phyloP scores from a whole-genome alignment of 2,113 vertebrate genomes.

The Aphelocoma coerulescens region DNA sequence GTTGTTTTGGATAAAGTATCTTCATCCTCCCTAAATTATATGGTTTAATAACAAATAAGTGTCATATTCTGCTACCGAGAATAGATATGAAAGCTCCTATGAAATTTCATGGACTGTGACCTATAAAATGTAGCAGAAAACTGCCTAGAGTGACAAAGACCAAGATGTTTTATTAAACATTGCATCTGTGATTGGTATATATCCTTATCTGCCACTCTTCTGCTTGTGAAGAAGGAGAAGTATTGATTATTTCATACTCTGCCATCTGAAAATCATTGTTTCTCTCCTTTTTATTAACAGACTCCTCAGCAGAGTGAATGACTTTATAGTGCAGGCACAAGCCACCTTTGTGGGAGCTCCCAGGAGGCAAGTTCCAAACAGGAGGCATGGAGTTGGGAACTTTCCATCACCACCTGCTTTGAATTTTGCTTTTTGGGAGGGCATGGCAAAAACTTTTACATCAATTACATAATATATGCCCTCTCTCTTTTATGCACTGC shows the following conservation, averaged over 20 bases:
- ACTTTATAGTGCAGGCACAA: neutral
- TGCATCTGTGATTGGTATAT: neutral
- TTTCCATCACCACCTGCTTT: neutral
- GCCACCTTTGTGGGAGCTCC: neutral
- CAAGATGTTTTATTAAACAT: neutral
- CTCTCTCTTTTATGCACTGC: neutral
- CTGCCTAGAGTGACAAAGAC: conserved; percentile 7
- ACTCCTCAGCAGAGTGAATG: neutral
- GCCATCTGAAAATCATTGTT: neutral
- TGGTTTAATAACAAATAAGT: conserved; percentile 33
- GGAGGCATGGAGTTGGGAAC: neutral
- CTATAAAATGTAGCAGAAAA: conserved; percentile 15
- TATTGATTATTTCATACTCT: neutral
- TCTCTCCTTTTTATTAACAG: neutral
- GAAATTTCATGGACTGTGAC: conserved; percentile 35
- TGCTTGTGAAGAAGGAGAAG: neutral
- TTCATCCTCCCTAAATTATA: conserved; percentile 24
- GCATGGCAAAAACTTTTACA: neutral
- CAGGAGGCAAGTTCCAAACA: neutral
- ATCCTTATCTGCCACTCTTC: neutral
- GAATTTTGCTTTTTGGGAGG: neutral
- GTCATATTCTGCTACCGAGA: neutral
- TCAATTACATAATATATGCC: neutral
- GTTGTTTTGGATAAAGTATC: neutral
- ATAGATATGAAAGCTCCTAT: neutral